These are phyloP conservation scores for Leptura quadrifasciata DNA, from an alignment of 2,888 invertebrate species.

Conservation along the genomic window DNA sequence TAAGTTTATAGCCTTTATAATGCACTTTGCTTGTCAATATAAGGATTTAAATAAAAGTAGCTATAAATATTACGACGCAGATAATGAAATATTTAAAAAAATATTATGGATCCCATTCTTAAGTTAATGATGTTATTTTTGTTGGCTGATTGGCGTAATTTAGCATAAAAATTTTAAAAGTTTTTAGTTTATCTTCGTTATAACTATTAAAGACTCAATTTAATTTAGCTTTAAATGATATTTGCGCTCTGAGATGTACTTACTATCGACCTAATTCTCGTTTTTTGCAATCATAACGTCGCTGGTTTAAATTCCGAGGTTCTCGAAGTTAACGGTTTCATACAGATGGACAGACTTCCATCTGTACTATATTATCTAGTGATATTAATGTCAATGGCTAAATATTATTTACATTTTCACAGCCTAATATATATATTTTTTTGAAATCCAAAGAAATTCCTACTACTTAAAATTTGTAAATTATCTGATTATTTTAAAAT, in stretches of 20 bases:
- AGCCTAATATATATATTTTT: not conserved
- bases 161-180: not conserved
- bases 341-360: no score
- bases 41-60: slow-evolving; percentile 11
- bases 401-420: not conserved
- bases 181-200: not conserved
- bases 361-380: no score
- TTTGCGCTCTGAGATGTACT: no score
- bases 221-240: not conserved
- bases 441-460: slow-evolving; percentile 20
- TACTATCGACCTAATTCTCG: no score
- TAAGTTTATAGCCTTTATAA: slow-evolving; percentile 34
- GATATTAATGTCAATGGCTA: not conserved
- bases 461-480: slow-evolving; percentile 11
- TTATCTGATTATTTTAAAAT: slow-evolving; percentile 20
- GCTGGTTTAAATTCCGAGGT: no score
- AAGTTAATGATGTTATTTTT: not conserved
- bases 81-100: slow-evolving; percentile 19
- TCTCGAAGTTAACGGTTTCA: no score
- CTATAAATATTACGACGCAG: slow-evolving; percentile 20
- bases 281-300: no score
- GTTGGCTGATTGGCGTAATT: not conserved
- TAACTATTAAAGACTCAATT: not conserved
- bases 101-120: not conserved
- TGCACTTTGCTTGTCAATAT: slow-evolving; percentile 37